Evolutionary conservation across 2,888 invertebrate genomes (phyloP).

Genomic region (Cenopis cana): DNA sequence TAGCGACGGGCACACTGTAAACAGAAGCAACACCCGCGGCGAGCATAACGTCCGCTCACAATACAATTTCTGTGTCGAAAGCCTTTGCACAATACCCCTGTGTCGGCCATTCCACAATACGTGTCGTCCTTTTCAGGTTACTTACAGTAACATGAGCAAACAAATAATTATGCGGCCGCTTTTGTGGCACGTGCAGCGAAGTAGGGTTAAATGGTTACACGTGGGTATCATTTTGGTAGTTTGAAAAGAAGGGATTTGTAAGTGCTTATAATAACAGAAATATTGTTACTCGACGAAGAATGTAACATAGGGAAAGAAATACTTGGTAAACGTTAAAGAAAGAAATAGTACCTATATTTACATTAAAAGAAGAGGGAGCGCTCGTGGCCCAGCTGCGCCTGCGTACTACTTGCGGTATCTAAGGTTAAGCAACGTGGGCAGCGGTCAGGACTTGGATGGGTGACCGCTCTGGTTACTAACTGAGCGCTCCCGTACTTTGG

Average conservation of each 20-base stretch:
- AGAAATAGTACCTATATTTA: neutral
- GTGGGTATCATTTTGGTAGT: neutral
- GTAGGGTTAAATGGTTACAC: neutral
- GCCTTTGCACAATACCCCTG: conserved; percentile 41
- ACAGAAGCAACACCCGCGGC: conserved; percentile 65
- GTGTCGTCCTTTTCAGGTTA: conserved; percentile 80
- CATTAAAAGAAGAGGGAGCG: too few species aligned
- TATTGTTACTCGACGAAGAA: neutral
- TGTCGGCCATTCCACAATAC: conserved; percentile 69
- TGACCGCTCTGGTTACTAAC: too few species aligned
- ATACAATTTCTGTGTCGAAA: conserved; percentile 69
- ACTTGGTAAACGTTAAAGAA: neutral
- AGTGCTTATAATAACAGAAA: neutral
- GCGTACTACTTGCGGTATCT: too few species aligned
- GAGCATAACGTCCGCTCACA: conserved; percentile 67
- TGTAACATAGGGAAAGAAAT: too few species aligned
- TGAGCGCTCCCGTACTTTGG: too few species aligned
- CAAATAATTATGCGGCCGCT: conserved; percentile 62
- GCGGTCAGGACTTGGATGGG: too few species aligned
- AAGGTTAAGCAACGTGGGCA: too few species aligned
- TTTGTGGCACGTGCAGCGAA: conserved; percentile 8
- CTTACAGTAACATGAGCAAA: conserved; percentile 72
- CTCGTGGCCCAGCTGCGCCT: too few species aligned
- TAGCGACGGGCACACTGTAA: conserved; percentile 57
- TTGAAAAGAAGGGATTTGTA: neutral